Evolutionary conservation across 1,140 invertebrate species (phyloP).

Genomic region (Ditylenchus dipsaci): DNA sequence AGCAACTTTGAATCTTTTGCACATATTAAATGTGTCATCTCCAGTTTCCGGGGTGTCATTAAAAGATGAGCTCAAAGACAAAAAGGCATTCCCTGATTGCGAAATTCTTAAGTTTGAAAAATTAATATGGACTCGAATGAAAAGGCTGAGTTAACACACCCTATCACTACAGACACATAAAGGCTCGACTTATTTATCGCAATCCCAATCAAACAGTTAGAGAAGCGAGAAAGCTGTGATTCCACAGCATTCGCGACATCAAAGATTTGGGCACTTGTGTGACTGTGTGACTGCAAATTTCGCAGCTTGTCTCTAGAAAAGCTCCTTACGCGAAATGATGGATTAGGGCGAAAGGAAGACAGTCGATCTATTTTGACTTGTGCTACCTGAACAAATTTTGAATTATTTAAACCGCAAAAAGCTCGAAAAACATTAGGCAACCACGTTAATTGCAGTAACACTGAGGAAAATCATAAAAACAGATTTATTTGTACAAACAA

Average conservation of each 20-base stretch:
- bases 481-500: not conserved
- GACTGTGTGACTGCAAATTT: not conserved
- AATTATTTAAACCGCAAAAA: too few relatives aligned
- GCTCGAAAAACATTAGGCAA: too few relatives aligned
- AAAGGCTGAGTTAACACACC: not conserved
- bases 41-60: not conserved
- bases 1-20: not conserved
- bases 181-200: conserved; percentile 4
- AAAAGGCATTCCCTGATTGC: conserved; percentile 10
- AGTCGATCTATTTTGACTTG: too few relatives aligned
- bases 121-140: not conserved
- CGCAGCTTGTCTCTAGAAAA: not conserved
- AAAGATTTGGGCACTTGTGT: not conserved
- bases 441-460: not conserved
- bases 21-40: not conserved
- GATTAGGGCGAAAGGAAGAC: not conserved
- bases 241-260: not conserved
- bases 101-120: conserved; percentile 7
- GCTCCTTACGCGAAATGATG: not conserved
- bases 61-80: not conserved
- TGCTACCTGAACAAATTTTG: too few relatives aligned
- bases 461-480: not conserved
- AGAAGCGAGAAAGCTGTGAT: not conserved
- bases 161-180: conserved; percentile 8
- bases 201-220: conserved; percentile 12